Evolutionary conservation across 2,797 vertebrate genomes (phyloP).

Genomic region (Tauraco hartlaubi): DNA sequence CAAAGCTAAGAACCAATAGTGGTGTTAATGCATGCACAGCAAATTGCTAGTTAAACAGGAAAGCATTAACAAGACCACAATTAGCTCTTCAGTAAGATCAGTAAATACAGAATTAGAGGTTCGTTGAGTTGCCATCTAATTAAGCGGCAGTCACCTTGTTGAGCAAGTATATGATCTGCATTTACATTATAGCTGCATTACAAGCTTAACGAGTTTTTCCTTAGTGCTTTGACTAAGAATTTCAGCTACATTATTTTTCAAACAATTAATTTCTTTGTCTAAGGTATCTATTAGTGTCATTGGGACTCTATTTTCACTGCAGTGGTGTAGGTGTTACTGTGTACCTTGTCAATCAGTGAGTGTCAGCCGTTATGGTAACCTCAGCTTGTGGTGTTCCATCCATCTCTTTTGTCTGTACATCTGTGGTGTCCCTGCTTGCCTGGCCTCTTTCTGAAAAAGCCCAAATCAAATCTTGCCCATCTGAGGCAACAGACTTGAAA

Average conservation of each 20-base stretch:
- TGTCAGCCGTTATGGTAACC: background rate
- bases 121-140: background rate
- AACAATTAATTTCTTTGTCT: background rate
- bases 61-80: background rate
- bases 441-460: background rate
- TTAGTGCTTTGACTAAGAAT: background rate
- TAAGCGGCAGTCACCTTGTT: background rate
- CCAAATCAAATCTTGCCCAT: background rate
- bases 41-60: constrained; percentile 3
- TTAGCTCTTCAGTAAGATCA: background rate
- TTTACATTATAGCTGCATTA: background rate
- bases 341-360: background rate
- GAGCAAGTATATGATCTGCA: background rate
- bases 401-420: background rate
- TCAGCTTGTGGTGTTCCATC: background rate
- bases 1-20: background rate
- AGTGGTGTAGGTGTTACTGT: background rate
- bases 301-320: background rate
- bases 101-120: background rate
- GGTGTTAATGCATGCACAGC: background rate
- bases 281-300: background rate
- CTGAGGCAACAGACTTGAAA: background rate
- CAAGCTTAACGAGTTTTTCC: background rate
- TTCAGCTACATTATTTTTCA: background rate
- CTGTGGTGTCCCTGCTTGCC: background rate